Conservation (phyloP, 2,888 invertebrate species). For the Tineola bisselliella region DNA sequence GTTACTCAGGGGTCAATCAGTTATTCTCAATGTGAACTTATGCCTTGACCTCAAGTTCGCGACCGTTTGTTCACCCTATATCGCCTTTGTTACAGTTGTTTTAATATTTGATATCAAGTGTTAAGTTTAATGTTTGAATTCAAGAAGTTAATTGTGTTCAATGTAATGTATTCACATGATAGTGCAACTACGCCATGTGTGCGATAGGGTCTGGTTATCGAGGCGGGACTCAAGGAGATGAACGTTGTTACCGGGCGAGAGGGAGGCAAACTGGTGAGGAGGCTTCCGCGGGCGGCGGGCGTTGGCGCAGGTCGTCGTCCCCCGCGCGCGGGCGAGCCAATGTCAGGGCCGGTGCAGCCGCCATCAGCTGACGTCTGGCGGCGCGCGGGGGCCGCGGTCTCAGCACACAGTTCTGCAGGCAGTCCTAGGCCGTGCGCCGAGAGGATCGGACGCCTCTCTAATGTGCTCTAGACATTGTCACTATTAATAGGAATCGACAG, state of each 20-base stretch:
- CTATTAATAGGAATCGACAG: constrained; percentile 40
- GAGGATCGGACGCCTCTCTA: constrained; percentile 38
- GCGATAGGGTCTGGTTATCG: neutral
- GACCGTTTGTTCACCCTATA: neutral
- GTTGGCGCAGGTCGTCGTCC: constrained; percentile 38
- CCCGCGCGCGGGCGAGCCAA: constrained; percentile 56
- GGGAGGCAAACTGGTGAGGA: constrained; percentile 60
- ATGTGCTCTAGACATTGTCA: constrained; percentile 26
- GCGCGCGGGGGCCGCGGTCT: constrained; percentile 54
- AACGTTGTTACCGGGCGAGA: constrained; percentile 21
- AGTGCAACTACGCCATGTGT: neutral
- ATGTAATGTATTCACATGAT: too few relatives aligned
- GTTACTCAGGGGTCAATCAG: neutral
- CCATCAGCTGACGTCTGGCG: constrained; percentile 68
- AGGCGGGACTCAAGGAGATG: neutral
- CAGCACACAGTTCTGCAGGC: constrained; percentile 28
- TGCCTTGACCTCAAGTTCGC: constrained; percentile 5
- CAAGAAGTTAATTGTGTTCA: too few relatives aligned
- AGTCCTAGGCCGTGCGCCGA: constrained; percentile 49
- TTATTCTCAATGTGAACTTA: neutral
- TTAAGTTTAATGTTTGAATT: too few relatives aligned
- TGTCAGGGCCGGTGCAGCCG: constrained; percentile 68
- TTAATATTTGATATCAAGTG: too few relatives aligned
- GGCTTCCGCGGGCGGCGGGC: constrained; percentile 50
- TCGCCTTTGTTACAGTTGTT: neutral